A percentile compares a stretch with the other conserved stretches of the same genome.
Evolutionary conservation across 2,113 vertebrate genomes (phyloP).

Genomic region (Channa argus): DNA sequence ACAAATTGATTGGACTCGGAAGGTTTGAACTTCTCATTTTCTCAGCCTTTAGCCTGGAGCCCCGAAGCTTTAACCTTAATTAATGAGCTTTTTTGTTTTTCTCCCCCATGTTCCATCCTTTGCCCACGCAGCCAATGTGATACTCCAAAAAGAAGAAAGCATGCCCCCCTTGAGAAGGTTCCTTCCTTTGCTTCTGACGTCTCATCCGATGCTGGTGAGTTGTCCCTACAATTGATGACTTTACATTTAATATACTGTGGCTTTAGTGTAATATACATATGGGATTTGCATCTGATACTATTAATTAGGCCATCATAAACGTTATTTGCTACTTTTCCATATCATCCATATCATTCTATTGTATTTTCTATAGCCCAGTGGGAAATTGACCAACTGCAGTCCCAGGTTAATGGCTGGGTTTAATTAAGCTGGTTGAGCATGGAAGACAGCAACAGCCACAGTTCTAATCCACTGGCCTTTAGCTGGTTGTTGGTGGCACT

Average conservation of each 20-base stretch:
- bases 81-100: background rate
- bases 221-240: background rate
- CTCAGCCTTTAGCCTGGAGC: accelerated
- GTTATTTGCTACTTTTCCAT: too few relatives aligned
- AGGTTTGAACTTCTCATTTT: conserved; percentile 78
- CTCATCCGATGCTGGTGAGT: conserved; percentile 90
- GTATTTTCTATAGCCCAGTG: too few relatives aligned
- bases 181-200: conserved; percentile 87
- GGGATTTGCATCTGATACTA: too few relatives aligned
- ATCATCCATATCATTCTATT: too few relatives aligned
- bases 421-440: background rate
- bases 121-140: conserved; percentile 78
- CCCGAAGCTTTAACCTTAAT: too few relatives aligned
- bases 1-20: conserved; percentile 85
- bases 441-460: background rate
- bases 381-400: too few relatives aligned
- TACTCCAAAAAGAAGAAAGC: conserved; percentile 85
- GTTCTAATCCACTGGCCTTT: background rate
- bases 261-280: too few relatives aligned
- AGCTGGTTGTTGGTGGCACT: background rate
- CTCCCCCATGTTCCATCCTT: background rate
- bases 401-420: too few relatives aligned
- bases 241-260: background rate
- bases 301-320: too few relatives aligned
- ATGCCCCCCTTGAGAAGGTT: conserved; percentile 74